Evolutionary conservation across 1,140 invertebrate species (phyloP).

Genomic region (Diprion similis): DNA sequence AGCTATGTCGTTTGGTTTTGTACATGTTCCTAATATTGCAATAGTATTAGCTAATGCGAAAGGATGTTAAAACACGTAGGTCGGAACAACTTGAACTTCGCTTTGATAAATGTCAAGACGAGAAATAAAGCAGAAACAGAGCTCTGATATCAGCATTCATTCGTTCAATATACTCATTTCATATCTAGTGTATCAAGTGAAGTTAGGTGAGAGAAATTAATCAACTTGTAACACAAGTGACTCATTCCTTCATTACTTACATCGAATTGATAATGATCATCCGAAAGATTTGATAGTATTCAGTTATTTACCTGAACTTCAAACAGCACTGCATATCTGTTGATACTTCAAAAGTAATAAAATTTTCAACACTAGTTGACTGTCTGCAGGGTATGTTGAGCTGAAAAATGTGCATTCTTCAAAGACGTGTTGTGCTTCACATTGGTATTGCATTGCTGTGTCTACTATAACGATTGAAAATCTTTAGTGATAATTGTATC

Average conservation of each 20-base stretch:
- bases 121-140: background rate
- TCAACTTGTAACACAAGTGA: background rate
- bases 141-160: background rate
- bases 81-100: background rate
- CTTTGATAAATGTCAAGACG: background rate
- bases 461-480: conserved; percentile 13
- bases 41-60: conserved; percentile 25
- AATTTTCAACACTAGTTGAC: background rate
- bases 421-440: background rate
- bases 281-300: too few species aligned
- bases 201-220: background rate
- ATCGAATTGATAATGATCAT: too few species aligned
- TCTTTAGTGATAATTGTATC: conserved; percentile 14
- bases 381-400: background rate
- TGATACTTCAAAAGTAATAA: background rate
- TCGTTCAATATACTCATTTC: background rate
- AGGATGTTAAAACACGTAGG: background rate
- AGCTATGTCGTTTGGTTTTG: conserved; percentile 27
- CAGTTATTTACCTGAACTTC: too few species aligned
- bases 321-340: background rate
- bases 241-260: too few species aligned
- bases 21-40: conserved; percentile 45
- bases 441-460: conserved; percentile 10
- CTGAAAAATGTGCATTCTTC: too few species aligned
- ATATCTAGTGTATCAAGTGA: background rate